phyloP scores from a whole-genome alignment of 2,113 vertebrate genomes.

The Agapornis roseicollis region DNA sequence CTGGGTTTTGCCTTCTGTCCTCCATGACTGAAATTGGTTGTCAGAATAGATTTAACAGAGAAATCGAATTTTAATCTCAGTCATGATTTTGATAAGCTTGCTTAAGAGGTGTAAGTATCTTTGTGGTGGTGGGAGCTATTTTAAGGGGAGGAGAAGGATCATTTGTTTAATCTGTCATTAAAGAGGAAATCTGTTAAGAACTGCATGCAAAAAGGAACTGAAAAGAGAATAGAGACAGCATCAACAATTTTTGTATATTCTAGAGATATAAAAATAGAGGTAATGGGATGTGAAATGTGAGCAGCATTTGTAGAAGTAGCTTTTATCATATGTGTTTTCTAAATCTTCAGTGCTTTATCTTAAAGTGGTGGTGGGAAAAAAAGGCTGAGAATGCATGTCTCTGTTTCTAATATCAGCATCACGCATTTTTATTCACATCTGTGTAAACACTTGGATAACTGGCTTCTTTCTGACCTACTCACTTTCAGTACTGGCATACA shows the following conservation, averaged over 20 bases:
- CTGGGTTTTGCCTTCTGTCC: neutral
- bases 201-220: neutral
- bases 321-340: neutral
- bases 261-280: neutral
- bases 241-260: neutral
- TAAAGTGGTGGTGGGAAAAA: neutral
- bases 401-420: neutral
- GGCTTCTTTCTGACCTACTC: neutral
- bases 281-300: neutral
- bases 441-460: slow-evolving; percentile 38
- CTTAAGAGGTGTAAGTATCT: neutral
- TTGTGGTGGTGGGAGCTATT: neutral
- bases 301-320: neutral
- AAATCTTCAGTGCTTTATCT: neutral
- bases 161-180: neutral
- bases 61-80: neutral
- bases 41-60: neutral
- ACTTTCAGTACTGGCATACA: neutral
- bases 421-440: slow-evolving; percentile 38
- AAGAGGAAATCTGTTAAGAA: neutral
- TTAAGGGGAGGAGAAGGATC: neutral
- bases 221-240: neutral
- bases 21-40: neutral
- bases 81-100: neutral
- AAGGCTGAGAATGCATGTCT: neutral